Evolutionary conservation across 2,797 vertebrate genomes (phyloP), one percentile per base, ranked within the genome.

Genomic region (Bucorvus abyssinicus): DNA sequence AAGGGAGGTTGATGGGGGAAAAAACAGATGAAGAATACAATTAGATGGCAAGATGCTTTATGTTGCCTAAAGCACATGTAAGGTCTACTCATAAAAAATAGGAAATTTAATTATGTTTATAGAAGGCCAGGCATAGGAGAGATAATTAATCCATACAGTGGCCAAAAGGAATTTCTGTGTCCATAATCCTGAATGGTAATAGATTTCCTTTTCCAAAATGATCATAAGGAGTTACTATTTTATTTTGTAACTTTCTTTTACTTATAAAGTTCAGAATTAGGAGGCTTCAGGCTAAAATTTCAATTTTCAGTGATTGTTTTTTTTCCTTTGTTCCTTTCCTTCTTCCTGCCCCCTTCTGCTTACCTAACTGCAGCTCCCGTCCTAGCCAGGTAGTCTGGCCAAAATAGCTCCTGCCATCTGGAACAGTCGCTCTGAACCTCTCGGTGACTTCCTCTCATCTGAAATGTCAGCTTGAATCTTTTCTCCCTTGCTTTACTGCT

Each of bases 401-500:
- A 95, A 94, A 96, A 95, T 95, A 96, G 95, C 94, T 95, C 63
- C 87, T 94, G 95, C 95, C 95, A 96, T 96, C 96, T 96, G 95
- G 94, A 94, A 30, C 67, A 88, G 94, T 70, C 70, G 4, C 88
- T 73, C 3, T 49, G 93, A 96, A 60, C 77, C 88, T 89, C 88
- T 52, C 3, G 0, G 80, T 89, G 88, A 82, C 92, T 95, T 95
- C 93, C 91, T 88, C 87, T 91, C 74, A 3, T 55, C 81, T 55
- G 85, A 95, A 93, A 95, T 96, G 93, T 95, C 95, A 96, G 83
- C 87, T 94, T 52, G 40, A 91, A 84, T 93, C 91, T 94, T 23
- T 83, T 94, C 85, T 94, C 67, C 85, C 36, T 45, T 69, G 79
- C 89, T 90, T 88, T 38, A 47, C 82, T 27, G 84, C 87, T 92